These are phyloP conservation scores for Agelastica alni DNA, from an alignment of 2,888 invertebrate species.

Conservation along the genomic window DNA sequence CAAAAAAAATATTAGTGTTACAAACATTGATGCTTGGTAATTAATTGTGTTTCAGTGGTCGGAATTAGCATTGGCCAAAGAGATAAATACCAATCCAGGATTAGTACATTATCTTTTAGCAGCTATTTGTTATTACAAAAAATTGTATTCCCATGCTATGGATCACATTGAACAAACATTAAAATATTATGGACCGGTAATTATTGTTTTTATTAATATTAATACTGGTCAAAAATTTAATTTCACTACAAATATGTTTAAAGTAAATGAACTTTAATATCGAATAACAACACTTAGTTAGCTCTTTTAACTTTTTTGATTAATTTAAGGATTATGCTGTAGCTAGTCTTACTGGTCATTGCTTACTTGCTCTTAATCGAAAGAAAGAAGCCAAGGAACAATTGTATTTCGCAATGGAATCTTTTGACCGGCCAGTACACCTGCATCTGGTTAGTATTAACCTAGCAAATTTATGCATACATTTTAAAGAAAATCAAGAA, in stretches of 20 bases:
- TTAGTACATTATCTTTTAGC: conserved; percentile 50
- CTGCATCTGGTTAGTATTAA: conserved; percentile 50
- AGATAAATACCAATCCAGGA: conserved; percentile 43
- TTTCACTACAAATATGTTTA: too few relatives aligned
- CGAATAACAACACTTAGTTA: too few relatives aligned
- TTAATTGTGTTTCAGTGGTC: conserved; percentile 50
- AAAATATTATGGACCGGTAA: conserved; percentile 45
- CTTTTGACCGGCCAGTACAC: conserved; percentile 47
- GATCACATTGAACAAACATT: conserved; percentile 49
- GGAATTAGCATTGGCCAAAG: conserved; percentile 47
- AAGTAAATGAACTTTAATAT: too few relatives aligned
- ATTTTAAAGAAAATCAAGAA: conserved; percentile 42
- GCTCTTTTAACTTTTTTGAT: too few relatives aligned
- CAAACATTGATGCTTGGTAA: too few relatives aligned
- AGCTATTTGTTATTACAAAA: conserved; percentile 47
- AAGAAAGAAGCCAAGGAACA: conserved; percentile 44
- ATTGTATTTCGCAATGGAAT: conserved; percentile 47
- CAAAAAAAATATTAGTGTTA: too few relatives aligned
- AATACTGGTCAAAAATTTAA: too few relatives aligned
- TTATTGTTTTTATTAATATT: too few relatives aligned
- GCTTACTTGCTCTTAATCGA: conserved; percentile 41
- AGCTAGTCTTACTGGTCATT: conserved; percentile 48
- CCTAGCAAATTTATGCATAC: conserved; percentile 42
- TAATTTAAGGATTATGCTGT: conserved; percentile 47
- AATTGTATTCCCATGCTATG: conserved; percentile 48